phyloP scores from a whole-genome alignment of 1,140 invertebrate species.

The Drosophila ananassae region DNA sequence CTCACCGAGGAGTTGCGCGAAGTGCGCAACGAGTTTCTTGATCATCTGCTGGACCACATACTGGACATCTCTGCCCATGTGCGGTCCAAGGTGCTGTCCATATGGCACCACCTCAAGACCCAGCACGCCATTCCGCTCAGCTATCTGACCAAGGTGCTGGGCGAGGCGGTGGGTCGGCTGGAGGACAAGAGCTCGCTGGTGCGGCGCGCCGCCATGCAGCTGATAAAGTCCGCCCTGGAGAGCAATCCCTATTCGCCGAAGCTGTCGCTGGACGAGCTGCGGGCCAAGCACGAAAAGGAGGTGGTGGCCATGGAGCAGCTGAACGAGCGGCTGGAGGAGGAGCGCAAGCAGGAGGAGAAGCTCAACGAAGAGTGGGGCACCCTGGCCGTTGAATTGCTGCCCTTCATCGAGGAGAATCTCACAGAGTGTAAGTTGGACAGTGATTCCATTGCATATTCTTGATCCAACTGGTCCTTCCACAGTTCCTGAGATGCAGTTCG shows the following conservation, averaged over 20 bases:
- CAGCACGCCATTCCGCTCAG: slow-evolving; percentile 90
- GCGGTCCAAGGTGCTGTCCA: slow-evolving; percentile 90
- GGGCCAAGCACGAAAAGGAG: slow-evolving; percentile 86
- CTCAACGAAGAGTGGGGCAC: slow-evolving; percentile 81
- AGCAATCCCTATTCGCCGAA: slow-evolving; percentile 89
- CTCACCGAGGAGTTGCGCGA: slow-evolving; percentile 88
- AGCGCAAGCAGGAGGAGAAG: slow-evolving; percentile 79
- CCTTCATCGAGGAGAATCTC: slow-evolving; percentile 83
- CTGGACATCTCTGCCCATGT: slow-evolving; percentile 93
- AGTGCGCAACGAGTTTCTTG: slow-evolving; percentile 89
- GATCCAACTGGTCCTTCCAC: neutral
- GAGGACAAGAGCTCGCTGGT: slow-evolving; percentile 91
- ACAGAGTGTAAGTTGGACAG: slow-evolving; percentile 53
- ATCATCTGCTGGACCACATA: slow-evolving; percentile 91
- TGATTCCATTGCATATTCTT: neutral
- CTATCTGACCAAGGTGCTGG: slow-evolving; percentile 87
- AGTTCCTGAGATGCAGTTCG: slow-evolving; percentile 59
- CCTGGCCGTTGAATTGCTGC: slow-evolving; percentile 79
- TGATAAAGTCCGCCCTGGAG: slow-evolving; percentile 90
- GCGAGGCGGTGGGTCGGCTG: slow-evolving; percentile 88
- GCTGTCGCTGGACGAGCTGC: slow-evolving; percentile 86
- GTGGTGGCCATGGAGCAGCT: slow-evolving; percentile 86
- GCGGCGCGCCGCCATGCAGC: slow-evolving; percentile 90
- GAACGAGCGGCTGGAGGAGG: slow-evolving; percentile 85
- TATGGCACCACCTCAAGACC: slow-evolving; percentile 89